Evolutionary conservation across 2,888 invertebrate genomes (phyloP), one percentile per base, ranked within the genome.

Genomic region (Idaea dimidiata): DNA sequence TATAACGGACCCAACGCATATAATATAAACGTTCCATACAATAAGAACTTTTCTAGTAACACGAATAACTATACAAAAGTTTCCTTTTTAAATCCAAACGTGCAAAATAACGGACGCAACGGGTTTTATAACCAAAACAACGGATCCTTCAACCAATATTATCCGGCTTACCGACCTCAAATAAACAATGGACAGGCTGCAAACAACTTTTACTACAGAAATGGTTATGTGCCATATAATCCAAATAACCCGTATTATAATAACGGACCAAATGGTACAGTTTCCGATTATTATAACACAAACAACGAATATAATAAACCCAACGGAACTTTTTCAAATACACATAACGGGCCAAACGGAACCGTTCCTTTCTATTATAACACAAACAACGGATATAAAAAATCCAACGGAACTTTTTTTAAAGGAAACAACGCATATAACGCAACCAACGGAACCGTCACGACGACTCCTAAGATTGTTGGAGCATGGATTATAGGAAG

Each of bases 311-410:
- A 58, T 24, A 61, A 57, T 17, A 24, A 8, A 16, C 14, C 43
- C 4, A 57, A 58, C 17, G 32, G 17, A 18, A 61, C 33, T 43
- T 8, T 10, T 53, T 16, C 2, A 14, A 32, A 7, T 18, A 16
- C 16, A 31, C 16, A 62, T 62, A 60, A 61, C 18, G 17, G 8
- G 53, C 65, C 71, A 24, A 61, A 66, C 6, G 59, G 64, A 43
- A 64, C 61, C 7, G 66, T 62, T 16, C 64, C 68, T 58, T 65
- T 61, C 10, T 61, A 62, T 18, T 67, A 62, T 62, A 57, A 18
- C 16, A 65, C 65, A 31, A n/a, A 57, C 0, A 18, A 18, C 54
- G 18, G 16, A 31, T 54, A 58, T 24, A 61, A 57, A 16, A 17
- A 8, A 16, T 6, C 43, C 0, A 57, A 58, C 17, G 32, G 17